Evolutionary conservation across 2,888 invertebrate genomes (phyloP), one percentile per base, ranked within the genome.

Genomic region (Pachydiplax longipennis): DNA sequence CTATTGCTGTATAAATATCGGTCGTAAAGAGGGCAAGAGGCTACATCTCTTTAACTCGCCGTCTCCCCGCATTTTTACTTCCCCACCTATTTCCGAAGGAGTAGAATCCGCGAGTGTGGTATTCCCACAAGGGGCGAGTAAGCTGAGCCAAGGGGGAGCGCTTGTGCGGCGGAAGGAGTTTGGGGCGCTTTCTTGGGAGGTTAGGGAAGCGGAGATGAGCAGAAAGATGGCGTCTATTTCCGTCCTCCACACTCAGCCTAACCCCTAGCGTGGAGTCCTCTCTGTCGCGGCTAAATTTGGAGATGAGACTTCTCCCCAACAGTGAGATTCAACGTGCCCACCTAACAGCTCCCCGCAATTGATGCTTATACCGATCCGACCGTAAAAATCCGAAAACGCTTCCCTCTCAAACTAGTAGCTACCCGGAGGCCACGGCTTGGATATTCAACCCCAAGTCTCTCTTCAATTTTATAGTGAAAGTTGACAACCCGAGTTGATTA

Each of bases 151-250:
- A 65, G 61, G 61, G 58, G 61, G 87, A 37, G 37, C 25, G 31
- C 87, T 40, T 35, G 73, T 31, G 22, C n/a, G 87, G 87, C 58
- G 8, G 73, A 31, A 25, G 73, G 25, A 31, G 73, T 73, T n/a
- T 25, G 58, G 87, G 61, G 87, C 58, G 58, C 37, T 87, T 87
- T 61, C 61, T 87, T 31, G 37, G 87, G 58, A 61, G 87, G 61
- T 87, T 87, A 37, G 61, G 87, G 61, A 65, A 61, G 58, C 35
- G 87, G 58, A 61, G 58, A 58, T 58, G 61, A 61, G 58, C 18
- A 61, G 58, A 65, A 87, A 87, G 87, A 87, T 87, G 87, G 87
- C 87, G 87, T 87, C 87, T 87, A 87, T 87, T 87, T 87, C 87
- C n/a, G 87, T 87, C 87, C 61, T 37, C 87, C 61, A 87, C 87